Evolutionary conservation across 2,113 vertebrate genomes (phyloP).

Genomic region (Baryphthengus martii): DNA sequence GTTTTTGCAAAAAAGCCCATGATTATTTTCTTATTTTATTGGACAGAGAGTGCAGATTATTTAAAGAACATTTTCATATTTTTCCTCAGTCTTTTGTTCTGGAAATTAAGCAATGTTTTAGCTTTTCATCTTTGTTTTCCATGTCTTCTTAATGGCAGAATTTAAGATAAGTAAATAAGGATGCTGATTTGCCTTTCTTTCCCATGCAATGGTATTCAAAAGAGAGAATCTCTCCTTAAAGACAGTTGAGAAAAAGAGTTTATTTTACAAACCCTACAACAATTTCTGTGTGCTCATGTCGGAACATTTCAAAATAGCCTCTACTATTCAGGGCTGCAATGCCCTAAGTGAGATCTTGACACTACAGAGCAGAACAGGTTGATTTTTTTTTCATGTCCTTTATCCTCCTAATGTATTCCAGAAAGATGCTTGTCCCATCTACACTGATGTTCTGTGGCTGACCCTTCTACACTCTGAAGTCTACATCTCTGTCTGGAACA

Average conservation of each 20-base stretch:
- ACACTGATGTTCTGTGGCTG: not conserved
- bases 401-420: not conserved
- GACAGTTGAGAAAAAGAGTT: not conserved
- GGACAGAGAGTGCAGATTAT: not conserved
- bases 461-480: not conserved
- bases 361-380: not conserved
- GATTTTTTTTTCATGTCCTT: not conserved
- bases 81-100: not conserved
- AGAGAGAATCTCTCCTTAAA: not conserved
- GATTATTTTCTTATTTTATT: not conserved
- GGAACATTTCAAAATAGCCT: not conserved
- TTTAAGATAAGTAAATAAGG: not conserved
- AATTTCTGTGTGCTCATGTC: not conserved
- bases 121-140: not conserved
- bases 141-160: not conserved
- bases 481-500: not conserved
- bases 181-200: not conserved
- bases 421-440: not conserved
- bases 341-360: not conserved
- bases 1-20: not conserved
- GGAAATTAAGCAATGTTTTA: not conserved
- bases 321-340: not conserved
- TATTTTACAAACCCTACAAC: not conserved
- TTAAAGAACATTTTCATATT: accelerated
- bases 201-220: not conserved